Percentiles rank a stretch among this genome's conserved stretches.
These are phyloP conservation scores for Drosophila asahinai DNA, from an alignment of 1,140 invertebrate species.

Conservation along the genomic window DNA sequence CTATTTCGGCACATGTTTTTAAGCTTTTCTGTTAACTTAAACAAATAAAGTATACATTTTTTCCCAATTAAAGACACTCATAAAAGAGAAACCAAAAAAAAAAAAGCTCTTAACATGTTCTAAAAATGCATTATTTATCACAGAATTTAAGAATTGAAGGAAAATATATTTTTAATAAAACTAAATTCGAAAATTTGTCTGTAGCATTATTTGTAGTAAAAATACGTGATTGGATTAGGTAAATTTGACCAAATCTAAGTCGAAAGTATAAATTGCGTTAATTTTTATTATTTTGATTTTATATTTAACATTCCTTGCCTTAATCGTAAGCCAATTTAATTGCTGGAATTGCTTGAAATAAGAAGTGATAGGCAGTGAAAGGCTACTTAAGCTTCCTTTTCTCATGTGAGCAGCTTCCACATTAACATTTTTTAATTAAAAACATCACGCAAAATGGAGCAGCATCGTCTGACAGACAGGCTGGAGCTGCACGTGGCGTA, in stretches of 20 bases:
- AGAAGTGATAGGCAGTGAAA: background rate
- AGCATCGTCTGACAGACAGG: slow-evolving; percentile 16
- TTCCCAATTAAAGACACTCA: background rate
- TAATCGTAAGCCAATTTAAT: background rate
- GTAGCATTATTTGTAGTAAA: too few species aligned
- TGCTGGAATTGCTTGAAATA: background rate
- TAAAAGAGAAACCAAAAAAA: too few species aligned
- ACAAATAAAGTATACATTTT: background rate
- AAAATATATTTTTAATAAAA: background rate
- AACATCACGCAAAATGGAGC: slow-evolving; percentile 37
- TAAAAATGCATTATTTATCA: background rate
- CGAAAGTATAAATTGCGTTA: background rate
- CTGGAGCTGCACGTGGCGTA: slow-evolving; percentile 61
- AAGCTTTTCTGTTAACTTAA: too few species aligned
- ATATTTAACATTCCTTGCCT: background rate
- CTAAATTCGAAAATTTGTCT: too few species aligned
- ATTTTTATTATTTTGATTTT: background rate
- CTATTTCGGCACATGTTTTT: background rate
- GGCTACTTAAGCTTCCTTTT: slow-evolving; percentile 43
- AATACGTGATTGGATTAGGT: background rate
- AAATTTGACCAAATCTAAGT: background rate
- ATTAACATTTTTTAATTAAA: slow-evolving; percentile 83
- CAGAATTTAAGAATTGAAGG: background rate
- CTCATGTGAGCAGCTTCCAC: slow-evolving; percentile 13
- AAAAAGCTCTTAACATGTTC: background rate